These are phyloP conservation scores for Xiphias gladius DNA, from an alignment of 2,113 vertebrate species.

Conservation along the genomic window DNA sequence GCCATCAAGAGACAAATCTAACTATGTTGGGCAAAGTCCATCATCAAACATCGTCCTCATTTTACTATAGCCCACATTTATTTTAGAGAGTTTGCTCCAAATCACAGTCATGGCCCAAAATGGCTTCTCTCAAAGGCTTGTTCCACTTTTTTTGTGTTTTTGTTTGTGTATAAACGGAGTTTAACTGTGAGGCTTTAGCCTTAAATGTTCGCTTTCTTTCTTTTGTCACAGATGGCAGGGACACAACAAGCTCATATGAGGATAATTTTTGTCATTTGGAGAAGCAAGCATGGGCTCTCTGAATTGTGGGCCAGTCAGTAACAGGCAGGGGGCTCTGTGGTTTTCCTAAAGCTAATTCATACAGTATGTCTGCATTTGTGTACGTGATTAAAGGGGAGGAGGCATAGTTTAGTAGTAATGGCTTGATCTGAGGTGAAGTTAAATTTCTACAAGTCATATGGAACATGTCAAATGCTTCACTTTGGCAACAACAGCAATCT, in stretches of 20 bases:
- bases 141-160: conserved; percentile 42
- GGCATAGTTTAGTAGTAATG: neutral
- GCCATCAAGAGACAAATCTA: conserved; percentile 64
- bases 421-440: neutral
- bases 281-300: neutral
- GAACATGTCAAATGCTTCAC: neutral
- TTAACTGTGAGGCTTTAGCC: conserved; percentile 19
- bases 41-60: conserved; percentile 54
- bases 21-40: conserved; percentile 53
- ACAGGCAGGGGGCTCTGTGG: neutral
- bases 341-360: conserved; percentile 23
- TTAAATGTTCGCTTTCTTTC: conserved; percentile 19
- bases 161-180: conserved; percentile 20
- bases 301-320: neutral
- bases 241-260: conserved; percentile 36
- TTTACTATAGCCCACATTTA: conserved; percentile 60
- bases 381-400: neutral
- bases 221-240: conserved; percentile 17
- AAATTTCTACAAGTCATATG: neutral
- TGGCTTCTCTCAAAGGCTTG: conserved; percentile 37
- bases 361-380: conserved; percentile 3
- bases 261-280: conserved; percentile 21
- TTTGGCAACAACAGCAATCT: neutral
- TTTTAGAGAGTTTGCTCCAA: conserved; percentile 51
- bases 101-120: conserved; percentile 44